Conservation (phyloP, 2,797 vertebrate genomes). For the Myotis planiceps region DNA sequence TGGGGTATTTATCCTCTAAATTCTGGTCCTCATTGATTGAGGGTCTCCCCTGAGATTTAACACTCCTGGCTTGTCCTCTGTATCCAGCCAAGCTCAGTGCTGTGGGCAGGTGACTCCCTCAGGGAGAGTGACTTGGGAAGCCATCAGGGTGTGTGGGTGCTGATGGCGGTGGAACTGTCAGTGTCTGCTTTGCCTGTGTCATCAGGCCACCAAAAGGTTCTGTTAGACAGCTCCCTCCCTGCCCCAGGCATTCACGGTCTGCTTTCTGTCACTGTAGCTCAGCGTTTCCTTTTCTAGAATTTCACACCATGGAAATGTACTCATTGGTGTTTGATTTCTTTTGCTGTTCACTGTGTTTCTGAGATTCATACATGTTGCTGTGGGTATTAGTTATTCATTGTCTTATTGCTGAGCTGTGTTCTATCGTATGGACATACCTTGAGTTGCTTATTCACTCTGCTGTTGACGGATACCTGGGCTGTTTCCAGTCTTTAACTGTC, state of each 20-base stretch:
- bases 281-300: neutral
- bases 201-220: neutral
- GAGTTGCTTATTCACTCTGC: neutral
- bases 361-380: rapidly evolving
- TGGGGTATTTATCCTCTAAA: neutral
- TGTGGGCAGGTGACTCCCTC: neutral
- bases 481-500: neutral
- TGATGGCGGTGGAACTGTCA: too few species aligned
- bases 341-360: neutral
- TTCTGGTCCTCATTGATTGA: neutral
- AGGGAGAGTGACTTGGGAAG: neutral
- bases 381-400: neutral
- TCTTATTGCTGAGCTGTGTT: neutral
- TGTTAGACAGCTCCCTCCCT: neutral
- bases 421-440: rapidly evolving
- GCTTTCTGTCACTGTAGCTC: neutral
- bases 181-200: neutral
- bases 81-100: neutral
- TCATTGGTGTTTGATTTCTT: neutral
- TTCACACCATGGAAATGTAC: neutral
- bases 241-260: too few species aligned
- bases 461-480: neutral
- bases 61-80: neutral
- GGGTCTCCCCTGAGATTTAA: neutral
- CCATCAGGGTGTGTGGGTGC: neutral